Base-by-base conservation (phyloP, 2,797 vertebrate species). In the Gallinago solitaria region DNA sequence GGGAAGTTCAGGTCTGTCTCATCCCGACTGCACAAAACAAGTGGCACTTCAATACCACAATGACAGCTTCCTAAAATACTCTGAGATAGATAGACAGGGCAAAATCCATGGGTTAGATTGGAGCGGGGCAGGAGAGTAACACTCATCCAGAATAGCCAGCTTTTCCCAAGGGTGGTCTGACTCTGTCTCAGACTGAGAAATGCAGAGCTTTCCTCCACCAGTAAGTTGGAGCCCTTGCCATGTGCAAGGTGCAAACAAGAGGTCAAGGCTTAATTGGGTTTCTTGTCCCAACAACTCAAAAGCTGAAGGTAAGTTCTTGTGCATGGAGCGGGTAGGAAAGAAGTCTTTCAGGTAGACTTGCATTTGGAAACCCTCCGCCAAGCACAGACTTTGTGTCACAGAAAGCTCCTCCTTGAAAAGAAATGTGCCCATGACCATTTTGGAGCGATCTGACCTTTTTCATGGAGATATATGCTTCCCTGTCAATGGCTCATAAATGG, bases 401-500 rank as follows among this genome's bases (percentile, higher is more conserved):
- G 88, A 82, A 60, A 82, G 39, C 73, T 83, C 78, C 91, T 97
- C 50, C 91, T 93, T 81, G 80, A 73, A 83, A 87, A 92, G 85
- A 87, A 90, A 82, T 78, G 80, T 87, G 83, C 21, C 76, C 81
- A 83, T 86, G 96, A 96, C 95, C 96, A 91, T 95, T 95, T 83
- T 87, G 75, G 86, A 95, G 81, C 78, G 92, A 95, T 85, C 86
- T 96, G 96, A 96, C 94, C 95, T 91, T 96, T 95, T 89, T 93
- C 93, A 90, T 90, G 89, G 93, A 96, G 93, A 97, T 96, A 97
- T 96, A 96, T 95, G 73, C 82, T 81, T 96, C 71, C 69, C 80
- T 97, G 97, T 97, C 96, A 97, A 91, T 74, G 95, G 94, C 94
- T 97, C 97, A 97, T 97, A 97, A 97, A 97, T 97, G 97, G 96